Percentiles rank a stretch among this genome's conserved stretches.
Evolutionary conservation across 2,888 invertebrate genomes (phyloP).

Genomic region (Cosmia trapezina): DNA sequence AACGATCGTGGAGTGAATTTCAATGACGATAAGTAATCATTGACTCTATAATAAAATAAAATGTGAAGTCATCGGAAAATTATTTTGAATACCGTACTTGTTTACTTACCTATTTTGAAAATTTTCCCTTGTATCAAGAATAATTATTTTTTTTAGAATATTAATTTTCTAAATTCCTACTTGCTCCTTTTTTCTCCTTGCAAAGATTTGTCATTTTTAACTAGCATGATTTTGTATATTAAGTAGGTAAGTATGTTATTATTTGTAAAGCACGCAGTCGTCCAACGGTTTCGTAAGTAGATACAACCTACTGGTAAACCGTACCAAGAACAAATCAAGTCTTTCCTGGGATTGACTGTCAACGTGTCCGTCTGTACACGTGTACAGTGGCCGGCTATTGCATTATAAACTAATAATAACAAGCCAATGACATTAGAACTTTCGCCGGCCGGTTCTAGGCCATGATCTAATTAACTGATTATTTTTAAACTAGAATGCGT

Average conservation of each 20-base stretch:
- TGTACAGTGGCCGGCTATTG: slow-evolving; percentile 38
- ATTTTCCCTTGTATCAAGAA: background rate
- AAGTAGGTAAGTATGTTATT: background rate
- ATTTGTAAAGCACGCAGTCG: background rate
- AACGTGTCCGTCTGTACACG: background rate
- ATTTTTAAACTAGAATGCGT: slow-evolving; percentile 70
- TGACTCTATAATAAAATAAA: background rate
- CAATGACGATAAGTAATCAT: background rate
- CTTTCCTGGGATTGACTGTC: slow-evolving; percentile 17
- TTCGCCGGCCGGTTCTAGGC: slow-evolving; percentile 76
- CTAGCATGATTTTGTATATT: background rate
- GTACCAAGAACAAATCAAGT: slow-evolving; percentile 19
- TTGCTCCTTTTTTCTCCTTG: background rate
- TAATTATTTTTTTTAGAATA: too few relatives aligned
- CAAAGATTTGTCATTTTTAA: background rate
- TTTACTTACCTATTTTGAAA: background rate
- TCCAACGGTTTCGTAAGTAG: background rate
- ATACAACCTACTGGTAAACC: slow-evolving; percentile 1
- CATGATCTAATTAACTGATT: slow-evolving; percentile 70
- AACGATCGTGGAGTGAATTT: background rate
- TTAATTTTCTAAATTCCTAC: background rate
- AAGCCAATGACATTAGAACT: slow-evolving; percentile 76
- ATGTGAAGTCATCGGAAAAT: too few relatives aligned
- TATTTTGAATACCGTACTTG: background rate
- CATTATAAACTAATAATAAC: slow-evolving; percentile 67